Evolutionary conservation across 2,113 vertebrate genomes (phyloP), one percentile per base, ranked within the genome.

Genomic region (Tautogolabrus adspersus): DNA sequence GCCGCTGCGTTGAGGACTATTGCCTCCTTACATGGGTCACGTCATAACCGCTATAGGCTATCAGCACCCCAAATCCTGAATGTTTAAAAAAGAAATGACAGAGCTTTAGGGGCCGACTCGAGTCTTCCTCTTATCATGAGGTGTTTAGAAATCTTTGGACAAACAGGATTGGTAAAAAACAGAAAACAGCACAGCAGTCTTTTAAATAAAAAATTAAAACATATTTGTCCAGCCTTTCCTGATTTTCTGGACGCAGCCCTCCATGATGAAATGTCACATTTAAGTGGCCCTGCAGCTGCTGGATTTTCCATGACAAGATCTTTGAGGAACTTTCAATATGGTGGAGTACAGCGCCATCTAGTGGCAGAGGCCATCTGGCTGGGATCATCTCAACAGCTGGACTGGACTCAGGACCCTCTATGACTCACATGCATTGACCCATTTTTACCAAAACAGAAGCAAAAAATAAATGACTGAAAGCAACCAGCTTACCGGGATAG

Each of bases 271-370:
- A 71, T 64, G 23, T 68, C 77, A 61, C 56, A 68, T 15, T 46
- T 49, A 23, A 71, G 52, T 37, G 64, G 56, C 8, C 47, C 19
- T 49, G 76, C 57, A 66, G 61, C 62, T 68, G 72, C 66, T 79
- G 26, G 38, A 77, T 58, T 72, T 73, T 85, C 72, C 75, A 75
- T 57, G 44, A 66, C 46, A 66, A 40, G 10, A 44, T 18, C 34
- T 38, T 40, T 13, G 16, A 30, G 10, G 22, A 16, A 10, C 18
- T 37, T 49, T 26, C 10, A 26, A 79, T 89, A 15, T 1, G 68
- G 46, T 79, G 82, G 86, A 66, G 23, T 59, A 21, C 23, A 57
- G 11, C 23, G 58, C 79, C 89, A 88, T 75, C 90, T 81, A 87
- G 83, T 44, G 91, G 46, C n/a, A 1, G 13, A 4, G 3, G 18